Percentiles rank a stretch among this genome's conserved stretches.
Evolutionary conservation across 2,888 invertebrate species (phyloP).

Genomic region (Balanococcus diminutus): DNA sequence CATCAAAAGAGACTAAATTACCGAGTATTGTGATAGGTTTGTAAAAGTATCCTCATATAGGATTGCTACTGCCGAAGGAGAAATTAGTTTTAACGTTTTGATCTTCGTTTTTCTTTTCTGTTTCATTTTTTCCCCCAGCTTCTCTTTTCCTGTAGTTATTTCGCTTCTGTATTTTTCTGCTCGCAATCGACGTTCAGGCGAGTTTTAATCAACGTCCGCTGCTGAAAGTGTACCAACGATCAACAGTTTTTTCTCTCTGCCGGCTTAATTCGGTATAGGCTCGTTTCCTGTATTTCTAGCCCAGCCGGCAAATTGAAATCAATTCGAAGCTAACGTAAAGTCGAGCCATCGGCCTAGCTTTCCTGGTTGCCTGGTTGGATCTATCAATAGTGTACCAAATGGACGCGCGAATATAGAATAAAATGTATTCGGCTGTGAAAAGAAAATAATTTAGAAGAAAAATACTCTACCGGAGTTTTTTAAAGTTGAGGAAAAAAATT

Average conservation of each 20-base stretch:
- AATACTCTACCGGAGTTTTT: constrained; percentile 31
- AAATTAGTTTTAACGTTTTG: constrained; percentile 23
- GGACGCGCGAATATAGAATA: background rate
- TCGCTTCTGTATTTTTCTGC: background rate
- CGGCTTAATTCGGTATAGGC: background rate
- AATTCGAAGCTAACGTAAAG: background rate
- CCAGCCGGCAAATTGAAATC: background rate
- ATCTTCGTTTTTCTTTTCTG: background rate
- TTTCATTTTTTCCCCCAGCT: background rate
- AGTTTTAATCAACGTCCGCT: background rate
- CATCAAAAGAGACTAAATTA: constrained; percentile 31
- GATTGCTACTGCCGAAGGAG: background rate
- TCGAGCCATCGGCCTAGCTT: no score
- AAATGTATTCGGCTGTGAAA: constrained; percentile 15
- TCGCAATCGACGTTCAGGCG: background rate
- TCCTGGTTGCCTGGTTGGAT: no score
- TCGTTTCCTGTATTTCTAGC: background rate
- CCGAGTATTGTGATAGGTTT: constrained; percentile 7
- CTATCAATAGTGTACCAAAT: background rate
- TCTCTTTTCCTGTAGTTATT: no score
- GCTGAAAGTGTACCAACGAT: background rate
- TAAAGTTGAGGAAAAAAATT: constrained; percentile 36
- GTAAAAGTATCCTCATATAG: background rate
- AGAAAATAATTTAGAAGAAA: constrained; percentile 29
- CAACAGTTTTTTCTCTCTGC: background rate